Percentiles rank a stretch among this genome's conserved stretches.
Evolutionary conservation across 64 coral and sea anemone species (phyloP).

Genomic region (Montipora efflorescens): DNA sequence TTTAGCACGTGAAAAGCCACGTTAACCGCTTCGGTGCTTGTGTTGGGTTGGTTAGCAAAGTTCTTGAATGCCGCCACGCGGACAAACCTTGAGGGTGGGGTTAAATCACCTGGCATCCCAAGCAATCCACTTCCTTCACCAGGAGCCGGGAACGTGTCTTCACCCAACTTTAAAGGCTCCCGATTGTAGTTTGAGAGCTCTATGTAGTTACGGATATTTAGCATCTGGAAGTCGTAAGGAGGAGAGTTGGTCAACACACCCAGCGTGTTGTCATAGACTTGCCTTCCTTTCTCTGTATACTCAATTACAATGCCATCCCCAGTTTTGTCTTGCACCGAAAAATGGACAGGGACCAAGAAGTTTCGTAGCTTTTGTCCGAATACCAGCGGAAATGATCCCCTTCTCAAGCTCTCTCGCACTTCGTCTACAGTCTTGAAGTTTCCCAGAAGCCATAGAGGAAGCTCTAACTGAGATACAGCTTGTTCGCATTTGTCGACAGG

Average conservation of each 20-base stretch:
- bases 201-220: slow-evolving; percentile 21
- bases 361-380: neutral
- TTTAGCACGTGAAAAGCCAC: slow-evolving; percentile 36
- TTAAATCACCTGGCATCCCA: neutral
- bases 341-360: neutral
- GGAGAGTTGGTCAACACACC: slow-evolving; percentile 5
- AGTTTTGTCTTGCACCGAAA: neutral
- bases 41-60: neutral
- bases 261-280: neutral
- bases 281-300: neutral
- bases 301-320: slow-evolving; percentile 21
- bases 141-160: neutral
- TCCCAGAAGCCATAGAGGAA: neutral
- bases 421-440: neutral
- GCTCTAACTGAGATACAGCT: neutral
- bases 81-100: neutral
- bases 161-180: neutral
- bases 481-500: neutral
- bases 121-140: neutral
- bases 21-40: neutral
- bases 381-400: neutral
- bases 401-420: neutral
- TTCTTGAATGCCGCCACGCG: neutral
- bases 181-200: neutral
- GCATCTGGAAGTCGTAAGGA: neutral